Evolutionary conservation across 2,797 vertebrate genomes (phyloP).

Genomic region (Clarias laeviceps): DNA sequence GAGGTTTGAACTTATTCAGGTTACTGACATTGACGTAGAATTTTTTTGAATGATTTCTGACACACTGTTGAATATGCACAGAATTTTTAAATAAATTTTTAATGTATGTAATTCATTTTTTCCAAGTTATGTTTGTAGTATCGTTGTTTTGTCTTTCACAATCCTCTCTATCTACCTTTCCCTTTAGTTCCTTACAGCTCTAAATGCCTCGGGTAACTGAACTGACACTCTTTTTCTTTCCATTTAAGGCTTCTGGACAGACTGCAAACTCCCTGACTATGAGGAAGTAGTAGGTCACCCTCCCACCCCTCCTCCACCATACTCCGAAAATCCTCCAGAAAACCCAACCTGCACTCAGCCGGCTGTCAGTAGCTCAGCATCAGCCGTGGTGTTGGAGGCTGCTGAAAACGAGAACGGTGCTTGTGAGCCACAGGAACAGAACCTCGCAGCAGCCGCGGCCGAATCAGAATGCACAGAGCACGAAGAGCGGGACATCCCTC

Average conservation of each 20-base stretch:
- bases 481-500: conserved; percentile 44
- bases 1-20: background rate
- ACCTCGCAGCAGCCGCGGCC: conserved; percentile 50
- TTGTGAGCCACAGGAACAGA: conserved; percentile 6
- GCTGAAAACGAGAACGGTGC: conserved; percentile 4
- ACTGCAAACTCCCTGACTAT: conserved; percentile 83
- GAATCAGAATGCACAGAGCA: conserved; percentile 54
- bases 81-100: no score
- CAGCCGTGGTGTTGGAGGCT: conserved; percentile 52
- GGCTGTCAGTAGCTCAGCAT: conserved; percentile 54
- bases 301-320: conserved; percentile 80
- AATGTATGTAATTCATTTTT: background rate
- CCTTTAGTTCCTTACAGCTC: background rate
- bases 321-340: conserved; percentile 75
- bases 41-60: background rate
- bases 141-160: background rate
- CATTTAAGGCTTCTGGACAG: conserved; percentile 78
- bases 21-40: background rate
- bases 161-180: no score
- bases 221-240: background rate
- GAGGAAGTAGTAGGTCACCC: conserved; percentile 83
- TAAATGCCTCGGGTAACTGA: background rate
- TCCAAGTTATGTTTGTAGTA: background rate
- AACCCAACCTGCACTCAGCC: conserved; percentile 45
- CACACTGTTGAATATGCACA: background rate